phyloP scores from a whole-genome alignment of 2,888 invertebrate species.

The Caenorhabditis sp. region DNA sequence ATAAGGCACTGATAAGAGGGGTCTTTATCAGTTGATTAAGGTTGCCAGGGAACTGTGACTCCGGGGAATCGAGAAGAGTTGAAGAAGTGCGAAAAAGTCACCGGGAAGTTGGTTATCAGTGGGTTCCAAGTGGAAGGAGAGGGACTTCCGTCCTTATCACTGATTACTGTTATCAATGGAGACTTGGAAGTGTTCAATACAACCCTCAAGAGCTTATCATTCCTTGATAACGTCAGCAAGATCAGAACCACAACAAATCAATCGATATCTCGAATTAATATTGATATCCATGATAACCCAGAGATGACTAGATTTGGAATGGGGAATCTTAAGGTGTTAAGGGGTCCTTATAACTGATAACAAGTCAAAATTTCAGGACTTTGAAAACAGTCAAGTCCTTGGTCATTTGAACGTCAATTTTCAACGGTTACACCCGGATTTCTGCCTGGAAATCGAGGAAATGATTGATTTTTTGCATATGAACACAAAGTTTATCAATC shows the following conservation, averaged over 20 bases:
- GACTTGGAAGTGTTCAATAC: constrained; percentile 6
- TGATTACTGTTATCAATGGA: constrained; percentile 16
- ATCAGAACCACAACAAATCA: background rate
- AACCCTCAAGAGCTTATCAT: constrained; percentile 6
- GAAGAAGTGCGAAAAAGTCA: constrained; percentile 1
- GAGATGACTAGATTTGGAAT: constrained; percentile 12
- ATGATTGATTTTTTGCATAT: background rate
- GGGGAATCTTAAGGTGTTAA: background rate
- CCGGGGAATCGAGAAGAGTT: background rate
- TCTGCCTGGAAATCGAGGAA: constrained; percentile 22
- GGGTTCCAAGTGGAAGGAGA: too few species aligned
- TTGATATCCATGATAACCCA: constrained; percentile 21
- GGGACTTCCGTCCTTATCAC: too few species aligned
- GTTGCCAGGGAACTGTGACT: constrained; percentile 17
- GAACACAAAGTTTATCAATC: background rate
- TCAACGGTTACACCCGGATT: constrained; percentile 22
- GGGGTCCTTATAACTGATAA: background rate
- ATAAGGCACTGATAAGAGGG: background rate
- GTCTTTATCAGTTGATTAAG: too few species aligned
- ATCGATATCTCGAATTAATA: background rate
- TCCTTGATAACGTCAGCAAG: background rate
- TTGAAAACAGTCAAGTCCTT: background rate
- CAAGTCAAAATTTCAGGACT: too few species aligned
- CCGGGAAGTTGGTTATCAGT: background rate
- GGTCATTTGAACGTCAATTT: constrained; percentile 7